Conservation (phyloP, 2,888 invertebrate species). For the Arrhopalites spinosus region DNA sequence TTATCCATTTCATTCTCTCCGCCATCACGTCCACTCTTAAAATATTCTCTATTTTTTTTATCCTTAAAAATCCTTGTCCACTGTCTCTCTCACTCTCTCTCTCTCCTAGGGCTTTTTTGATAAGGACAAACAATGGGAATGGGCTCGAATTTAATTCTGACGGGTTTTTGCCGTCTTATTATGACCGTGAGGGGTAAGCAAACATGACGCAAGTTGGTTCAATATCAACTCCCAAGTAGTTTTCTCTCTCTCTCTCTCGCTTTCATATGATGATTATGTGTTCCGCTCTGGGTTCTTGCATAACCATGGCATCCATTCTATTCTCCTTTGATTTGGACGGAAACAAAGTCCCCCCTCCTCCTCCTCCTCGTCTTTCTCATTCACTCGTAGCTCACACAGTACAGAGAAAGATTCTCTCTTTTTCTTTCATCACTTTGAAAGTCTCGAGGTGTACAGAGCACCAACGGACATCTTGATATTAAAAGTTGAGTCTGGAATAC, state of each 20-base stretch:
- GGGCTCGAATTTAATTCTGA: too few relatives aligned
- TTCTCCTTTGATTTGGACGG: neutral
- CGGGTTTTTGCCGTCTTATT: neutral
- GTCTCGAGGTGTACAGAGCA: slow-evolving; percentile 24
- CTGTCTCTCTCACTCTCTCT: neutral
- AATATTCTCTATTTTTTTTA: neutral
- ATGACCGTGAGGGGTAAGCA: neutral
- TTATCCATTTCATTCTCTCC: neutral
- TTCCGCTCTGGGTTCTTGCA: neutral
- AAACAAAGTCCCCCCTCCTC: neutral
- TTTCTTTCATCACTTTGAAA: neutral
- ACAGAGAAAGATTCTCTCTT: neutral
- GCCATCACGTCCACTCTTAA: neutral
- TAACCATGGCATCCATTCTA: neutral
- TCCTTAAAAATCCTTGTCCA: neutral
- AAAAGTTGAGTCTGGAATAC: slow-evolving; percentile 30
- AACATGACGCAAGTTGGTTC: neutral
- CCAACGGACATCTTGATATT: slow-evolving; percentile 33
- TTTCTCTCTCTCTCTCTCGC: neutral
- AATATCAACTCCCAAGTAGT: neutral
- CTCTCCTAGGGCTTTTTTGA: neutral
- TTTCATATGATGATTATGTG: neutral
- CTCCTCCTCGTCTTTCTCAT: neutral
- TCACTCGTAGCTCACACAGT: neutral
- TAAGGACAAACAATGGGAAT: neutral